Base-by-base conservation (phyloP, 2,113 vertebrate genomes). In the Theristicus caerulescens region DNA sequence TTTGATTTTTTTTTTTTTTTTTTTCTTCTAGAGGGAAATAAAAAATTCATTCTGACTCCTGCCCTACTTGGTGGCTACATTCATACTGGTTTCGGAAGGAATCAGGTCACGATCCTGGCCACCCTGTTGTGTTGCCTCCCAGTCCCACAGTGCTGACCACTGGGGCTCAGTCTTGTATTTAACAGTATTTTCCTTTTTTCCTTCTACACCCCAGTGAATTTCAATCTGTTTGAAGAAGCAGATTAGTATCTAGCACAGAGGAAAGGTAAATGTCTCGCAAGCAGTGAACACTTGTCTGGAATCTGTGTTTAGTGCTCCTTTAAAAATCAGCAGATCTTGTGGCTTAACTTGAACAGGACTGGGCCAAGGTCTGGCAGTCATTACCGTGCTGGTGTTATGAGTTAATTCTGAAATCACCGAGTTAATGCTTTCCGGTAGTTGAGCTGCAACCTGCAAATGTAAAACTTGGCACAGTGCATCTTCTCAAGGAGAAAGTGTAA, bases 391-490 rank as follows among this genome's bases (percentile, higher is more conserved):
- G 67, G 65, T 52, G 31, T 88, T 87, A 51, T 0, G 3, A 84
- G 73, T 96, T 95, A 95, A 96, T 96, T 78, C 66, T 90, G 74
- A 90, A 90, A 76, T 93, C 65, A 90, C 59, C 0, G 1, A 47
- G 47, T 40, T 67, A 51, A 34, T 89, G 51, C 66, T 95, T 96
- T 92, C 76, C 0, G 0, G 59, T 65, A 57, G 52, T 34, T 96
- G 65, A 93, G 83, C 85, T 87, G 62, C 80, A 94, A 83, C 70
- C 52, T 95, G 80, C 67, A 91, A 54, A 44, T 70, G 67, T 88
- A 80, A 76, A 91, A 86, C 79, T 79, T 81, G 67, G 90, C 74
- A 86, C 71, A 42, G 52, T 0, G 0, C 32, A 38, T 79, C 62
- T 61, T 82, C 47, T 79, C 77, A 77, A 94, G 90, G 83, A 96